phyloP scores from a whole-genome alignment of 2,888 invertebrate genomes.

The Trissonchulus latispiculum region DNA sequence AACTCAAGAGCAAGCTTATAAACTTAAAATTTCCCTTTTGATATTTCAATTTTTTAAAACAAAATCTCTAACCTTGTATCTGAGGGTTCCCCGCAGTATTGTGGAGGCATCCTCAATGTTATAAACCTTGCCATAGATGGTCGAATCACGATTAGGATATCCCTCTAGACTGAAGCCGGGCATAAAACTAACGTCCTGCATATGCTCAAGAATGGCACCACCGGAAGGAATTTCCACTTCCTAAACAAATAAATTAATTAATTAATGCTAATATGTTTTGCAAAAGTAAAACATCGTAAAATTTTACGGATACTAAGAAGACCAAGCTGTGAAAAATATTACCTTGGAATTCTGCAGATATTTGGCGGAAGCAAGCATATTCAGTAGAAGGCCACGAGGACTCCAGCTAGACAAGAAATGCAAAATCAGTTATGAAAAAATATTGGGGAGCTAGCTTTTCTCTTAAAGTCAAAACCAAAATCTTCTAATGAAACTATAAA shows the following conservation, averaged over 20 bases:
- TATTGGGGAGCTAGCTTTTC: no score
- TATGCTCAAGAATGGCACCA: slow-evolving; percentile 74
- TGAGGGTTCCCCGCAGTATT: slow-evolving; percentile 78
- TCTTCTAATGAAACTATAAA: no score
- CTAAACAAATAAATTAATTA: no score
- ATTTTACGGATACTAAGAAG: not conserved
- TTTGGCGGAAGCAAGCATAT: slow-evolving; percentile 77
- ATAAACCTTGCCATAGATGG: slow-evolving; percentile 72
- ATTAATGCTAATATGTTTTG: slow-evolving; percentile 18
- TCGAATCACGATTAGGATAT: slow-evolving; percentile 91
- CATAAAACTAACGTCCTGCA: slow-evolving; percentile 70
- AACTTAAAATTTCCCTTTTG: no score
- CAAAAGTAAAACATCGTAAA: slow-evolving; percentile 7
- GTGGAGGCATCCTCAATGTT: slow-evolving; percentile 69
- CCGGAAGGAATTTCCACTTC: slow-evolving; percentile 77
- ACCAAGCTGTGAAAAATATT: slow-evolving; percentile 22
- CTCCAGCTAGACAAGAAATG: slow-evolving; percentile 83
- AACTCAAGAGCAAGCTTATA: no score
- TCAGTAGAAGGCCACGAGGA: slow-evolving; percentile 79
- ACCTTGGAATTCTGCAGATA: slow-evolving; percentile 71
- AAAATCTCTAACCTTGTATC: slow-evolving; percentile 64
- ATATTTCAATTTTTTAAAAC: no score
- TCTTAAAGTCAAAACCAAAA: no score
- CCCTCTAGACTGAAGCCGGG: slow-evolving; percentile 95
- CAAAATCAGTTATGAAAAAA: no score